Evolutionary conservation across 2,888 invertebrate species (phyloP).

Genomic region (Lissocephala sabroskyi): DNA sequence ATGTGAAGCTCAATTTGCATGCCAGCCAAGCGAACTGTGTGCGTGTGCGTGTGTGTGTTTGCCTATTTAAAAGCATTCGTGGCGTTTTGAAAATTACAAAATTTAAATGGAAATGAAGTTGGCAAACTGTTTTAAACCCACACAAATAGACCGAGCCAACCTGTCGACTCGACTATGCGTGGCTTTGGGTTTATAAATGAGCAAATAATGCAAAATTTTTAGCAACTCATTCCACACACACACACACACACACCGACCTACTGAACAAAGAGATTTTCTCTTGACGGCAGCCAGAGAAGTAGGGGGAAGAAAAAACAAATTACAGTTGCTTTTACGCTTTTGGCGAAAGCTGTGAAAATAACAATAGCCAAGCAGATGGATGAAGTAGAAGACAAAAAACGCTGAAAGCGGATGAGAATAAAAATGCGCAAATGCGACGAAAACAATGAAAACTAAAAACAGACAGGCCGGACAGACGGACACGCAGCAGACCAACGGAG

Average conservation of each 20-base stretch:
- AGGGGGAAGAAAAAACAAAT: too few relatives aligned
- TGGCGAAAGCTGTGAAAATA: conserved; percentile 6
- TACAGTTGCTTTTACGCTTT: conserved; percentile 42
- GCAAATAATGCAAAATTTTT: conserved; percentile 31
- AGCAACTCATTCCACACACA: conserved; percentile 52
- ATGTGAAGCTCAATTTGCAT: too few relatives aligned
- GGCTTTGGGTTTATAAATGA: conserved; percentile 4
- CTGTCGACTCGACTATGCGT: too few relatives aligned
- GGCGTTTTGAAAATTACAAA: conserved; percentile 10
- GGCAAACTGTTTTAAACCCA: conserved; percentile 12
- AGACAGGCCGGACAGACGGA: not conserved
- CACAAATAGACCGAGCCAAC: too few relatives aligned
- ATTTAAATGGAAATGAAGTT: conserved; percentile 29
- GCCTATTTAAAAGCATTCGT: conserved; percentile 35
- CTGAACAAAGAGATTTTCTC: conserved; percentile 50
- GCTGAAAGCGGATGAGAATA: too few relatives aligned
- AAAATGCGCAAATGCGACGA: conserved; percentile 27
- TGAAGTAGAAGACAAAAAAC: conserved; percentile 21
- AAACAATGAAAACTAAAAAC: conserved; percentile 35
- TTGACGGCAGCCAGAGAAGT: too few relatives aligned
- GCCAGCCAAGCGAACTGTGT: too few relatives aligned
- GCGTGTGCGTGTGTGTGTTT: conserved; percentile 46
- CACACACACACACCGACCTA: too few relatives aligned
- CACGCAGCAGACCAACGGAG: not conserved
- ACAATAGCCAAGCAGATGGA: too few relatives aligned